phyloP scores from a whole-genome alignment of 1,140 invertebrate species.

The Drosophila repleta region DNA sequence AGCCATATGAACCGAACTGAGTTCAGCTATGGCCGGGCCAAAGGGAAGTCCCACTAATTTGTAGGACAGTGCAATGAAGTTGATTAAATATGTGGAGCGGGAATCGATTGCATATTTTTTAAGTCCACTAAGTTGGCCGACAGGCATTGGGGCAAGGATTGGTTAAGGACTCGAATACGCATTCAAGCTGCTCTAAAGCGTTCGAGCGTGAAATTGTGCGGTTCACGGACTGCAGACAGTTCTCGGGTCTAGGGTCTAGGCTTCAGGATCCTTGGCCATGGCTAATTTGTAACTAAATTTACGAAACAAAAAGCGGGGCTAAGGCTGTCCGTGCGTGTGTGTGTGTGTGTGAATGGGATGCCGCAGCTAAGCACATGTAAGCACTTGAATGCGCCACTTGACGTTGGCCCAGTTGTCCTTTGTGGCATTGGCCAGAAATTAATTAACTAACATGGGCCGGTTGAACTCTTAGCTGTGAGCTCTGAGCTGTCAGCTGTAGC shows the following conservation, averaged over 20 bases:
- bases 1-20: conserved; percentile 29
- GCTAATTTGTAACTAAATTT: conserved; percentile 75
- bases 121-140: not conserved
- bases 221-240: conserved; percentile 2
- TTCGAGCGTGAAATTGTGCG: conserved; percentile 49
- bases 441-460: conserved; percentile 69
- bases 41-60: conserved; percentile 74
- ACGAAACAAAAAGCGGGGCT: conserved; percentile 51
- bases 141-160: conserved; percentile 13
- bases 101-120: conserved; percentile 48
- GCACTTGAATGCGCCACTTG: conserved; percentile 71
- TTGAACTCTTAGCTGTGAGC: conserved; percentile 33
- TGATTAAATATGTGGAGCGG: conserved; percentile 69
- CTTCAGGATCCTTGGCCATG: conserved; percentile 25
- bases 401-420: conserved; percentile 49
- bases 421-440: conserved; percentile 76
- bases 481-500: conserved; percentile 35
- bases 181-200: conserved; percentile 36
- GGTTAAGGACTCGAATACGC: conserved; percentile 16
- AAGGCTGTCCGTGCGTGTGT: conserved; percentile 13
- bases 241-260: not conserved
- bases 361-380: conserved; percentile 67
- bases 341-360: not conserved
- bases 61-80: conserved; percentile 38
- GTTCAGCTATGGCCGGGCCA: conserved; percentile 15